Evolutionary conservation across 2,888 invertebrate species (phyloP).

Genomic region (Heteromyza rotundicornis): DNA sequence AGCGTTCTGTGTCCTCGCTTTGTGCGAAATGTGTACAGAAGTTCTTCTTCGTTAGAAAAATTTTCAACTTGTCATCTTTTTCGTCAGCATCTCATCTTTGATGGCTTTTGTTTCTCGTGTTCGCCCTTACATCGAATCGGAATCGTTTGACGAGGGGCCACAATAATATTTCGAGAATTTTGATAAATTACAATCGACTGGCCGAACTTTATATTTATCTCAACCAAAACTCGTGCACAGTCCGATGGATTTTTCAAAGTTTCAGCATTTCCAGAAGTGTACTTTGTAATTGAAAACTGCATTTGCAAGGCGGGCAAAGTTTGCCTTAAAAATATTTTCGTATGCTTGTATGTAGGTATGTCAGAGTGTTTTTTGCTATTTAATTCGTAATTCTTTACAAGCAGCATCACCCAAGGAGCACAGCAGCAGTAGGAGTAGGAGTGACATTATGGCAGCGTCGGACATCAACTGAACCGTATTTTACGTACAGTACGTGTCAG

Average conservation of each 20-base stretch:
- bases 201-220: too few relatives aligned
- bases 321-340: too few relatives aligned
- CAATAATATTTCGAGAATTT: conserved; percentile 11
- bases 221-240: too few relatives aligned
- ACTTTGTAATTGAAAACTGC: background rate
- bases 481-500: conserved; percentile 49
- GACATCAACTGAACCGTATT: conserved; percentile 46
- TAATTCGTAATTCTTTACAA: background rate
- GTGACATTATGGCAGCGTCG: conserved; percentile 46
- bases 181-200: conserved; percentile 20
- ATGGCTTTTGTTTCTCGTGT: background rate
- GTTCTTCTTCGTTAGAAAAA: conserved; percentile 46
- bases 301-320: too few relatives aligned
- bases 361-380: too few relatives aligned
- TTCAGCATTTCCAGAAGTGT: too few relatives aligned
- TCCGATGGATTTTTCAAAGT: too few relatives aligned
- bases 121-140: background rate
- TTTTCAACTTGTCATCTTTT: conserved; percentile 55
- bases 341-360: too few relatives aligned
- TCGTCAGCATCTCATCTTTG: conserved; percentile 42
- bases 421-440: conserved; percentile 29
- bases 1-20: conserved; percentile 22
- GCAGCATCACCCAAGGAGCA: background rate
- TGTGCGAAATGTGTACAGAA: conserved; percentile 29
- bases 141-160: background rate